Percentiles rank a stretch among this genome's conserved stretches.
Conservation (phyloP, 2,113 vertebrate genomes). For the Picathartes gymnocephalus region DNA sequence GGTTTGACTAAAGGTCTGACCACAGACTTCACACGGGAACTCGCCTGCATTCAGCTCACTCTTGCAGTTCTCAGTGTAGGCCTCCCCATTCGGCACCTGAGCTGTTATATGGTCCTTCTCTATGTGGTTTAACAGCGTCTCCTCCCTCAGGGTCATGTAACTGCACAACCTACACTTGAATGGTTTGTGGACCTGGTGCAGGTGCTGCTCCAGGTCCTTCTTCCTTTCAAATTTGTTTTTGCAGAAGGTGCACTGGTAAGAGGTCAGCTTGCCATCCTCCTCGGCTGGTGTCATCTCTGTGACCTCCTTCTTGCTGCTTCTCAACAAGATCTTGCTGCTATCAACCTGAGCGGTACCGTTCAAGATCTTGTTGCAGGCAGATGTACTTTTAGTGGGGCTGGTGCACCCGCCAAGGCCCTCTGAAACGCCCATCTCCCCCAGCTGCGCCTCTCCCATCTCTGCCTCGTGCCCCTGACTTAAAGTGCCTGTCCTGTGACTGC, state of each 20-base stretch:
- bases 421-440: slow-evolving; percentile 78
- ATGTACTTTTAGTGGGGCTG: slow-evolving; percentile 89
- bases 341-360: slow-evolving; percentile 72
- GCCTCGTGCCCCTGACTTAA: slow-evolving; percentile 81
- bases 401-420: slow-evolving; percentile 86
- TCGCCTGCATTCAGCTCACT: slow-evolving; percentile 69
- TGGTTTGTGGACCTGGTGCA: slow-evolving; percentile 79
- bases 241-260: slow-evolving; percentile 75
- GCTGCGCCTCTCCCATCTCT: slow-evolving; percentile 74
- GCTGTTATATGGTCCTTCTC: slow-evolving; percentile 89
- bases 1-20: slow-evolving; percentile 89
- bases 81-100: slow-evolving; percentile 73
- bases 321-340: slow-evolving; percentile 77
- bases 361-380: slow-evolving; percentile 86
- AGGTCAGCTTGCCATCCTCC: slow-evolving; percentile 38
- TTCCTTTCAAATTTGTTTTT: slow-evolving; percentile 76
- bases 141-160: slow-evolving; percentile 82
- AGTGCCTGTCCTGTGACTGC: slow-evolving; percentile 89
- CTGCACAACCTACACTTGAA: slow-evolving; percentile 87
- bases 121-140: slow-evolving; percentile 87
- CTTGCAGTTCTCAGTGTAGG: slow-evolving; percentile 71
- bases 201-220: slow-evolving; percentile 79
- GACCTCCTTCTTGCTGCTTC: slow-evolving; percentile 82
- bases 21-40: slow-evolving; percentile 89
- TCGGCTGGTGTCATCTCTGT: fast-evolving